A percentile compares a stretch with the other conserved stretches of the same genome.
Evolutionary conservation across 2,797 vertebrate genomes (phyloP).

Genomic region (Setipinna tenuifilis): DNA sequence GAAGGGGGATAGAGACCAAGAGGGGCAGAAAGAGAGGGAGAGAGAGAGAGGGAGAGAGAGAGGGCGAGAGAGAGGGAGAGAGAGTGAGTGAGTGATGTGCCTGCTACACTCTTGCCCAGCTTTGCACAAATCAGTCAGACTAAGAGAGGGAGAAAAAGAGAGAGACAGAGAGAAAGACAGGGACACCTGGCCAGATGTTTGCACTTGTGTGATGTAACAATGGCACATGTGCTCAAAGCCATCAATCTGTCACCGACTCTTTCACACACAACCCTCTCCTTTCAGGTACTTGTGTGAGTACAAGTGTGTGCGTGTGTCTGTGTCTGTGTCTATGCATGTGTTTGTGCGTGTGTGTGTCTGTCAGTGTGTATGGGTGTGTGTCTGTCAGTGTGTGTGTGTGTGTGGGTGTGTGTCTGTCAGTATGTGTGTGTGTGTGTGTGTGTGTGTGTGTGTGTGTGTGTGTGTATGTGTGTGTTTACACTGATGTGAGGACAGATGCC

Average conservation of each 20-base stretch:
- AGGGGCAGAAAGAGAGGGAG: no score
- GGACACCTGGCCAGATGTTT: neutral
- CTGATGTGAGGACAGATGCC: neutral
- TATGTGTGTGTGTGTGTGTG: neutral
- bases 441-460: no score
- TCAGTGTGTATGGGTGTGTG: neutral
- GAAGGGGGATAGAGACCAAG: no score
- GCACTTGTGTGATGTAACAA: neutral
- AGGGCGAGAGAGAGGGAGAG: no score
- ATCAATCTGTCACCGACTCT: neutral
- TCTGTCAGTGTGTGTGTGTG: constrained; percentile 1
- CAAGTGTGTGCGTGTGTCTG: neutral
- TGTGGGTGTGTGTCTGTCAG: neutral
- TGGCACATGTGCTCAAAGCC: neutral
- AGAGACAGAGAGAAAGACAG: no score
- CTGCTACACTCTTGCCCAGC: no score
- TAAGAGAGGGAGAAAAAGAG: no score
- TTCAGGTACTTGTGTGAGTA: neutral
- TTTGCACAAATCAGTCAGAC: no score
- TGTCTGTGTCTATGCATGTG: neutral
- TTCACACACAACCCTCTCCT: neutral
- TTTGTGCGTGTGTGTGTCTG: neutral
- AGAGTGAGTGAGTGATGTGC: no score
- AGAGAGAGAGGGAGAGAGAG: no score
- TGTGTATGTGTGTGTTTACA: no score